phyloP scores from a whole-genome alignment of 2,797 vertebrate genomes.

The Natrix natrix region DNA sequence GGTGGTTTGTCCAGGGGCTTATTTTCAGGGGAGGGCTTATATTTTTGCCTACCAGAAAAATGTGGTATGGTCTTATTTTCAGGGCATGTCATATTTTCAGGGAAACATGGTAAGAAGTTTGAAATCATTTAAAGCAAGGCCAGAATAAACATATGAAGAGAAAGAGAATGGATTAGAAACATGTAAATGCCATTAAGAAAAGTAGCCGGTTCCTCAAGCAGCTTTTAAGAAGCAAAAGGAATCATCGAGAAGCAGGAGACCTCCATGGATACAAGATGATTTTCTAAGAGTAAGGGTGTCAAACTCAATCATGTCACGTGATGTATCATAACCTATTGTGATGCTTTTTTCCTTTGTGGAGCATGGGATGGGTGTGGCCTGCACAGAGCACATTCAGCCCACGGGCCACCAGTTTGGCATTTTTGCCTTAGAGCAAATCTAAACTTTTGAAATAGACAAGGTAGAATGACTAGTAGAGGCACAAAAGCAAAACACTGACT shows the following conservation, averaged over 20 bases:
- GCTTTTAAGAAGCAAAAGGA: not conserved
- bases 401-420: too few relatives aligned
- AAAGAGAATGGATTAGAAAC: not conserved
- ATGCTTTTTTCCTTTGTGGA: too few relatives aligned
- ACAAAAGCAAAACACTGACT: not conserved
- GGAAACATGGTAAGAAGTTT: not conserved
- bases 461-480: not conserved
- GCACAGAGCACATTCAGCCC: fast-evolving
- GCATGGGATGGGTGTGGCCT: too few relatives aligned
- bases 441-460: not conserved
- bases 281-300: not conserved
- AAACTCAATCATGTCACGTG: too few relatives aligned
- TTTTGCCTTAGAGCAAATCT: not conserved
- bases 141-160: not conserved
- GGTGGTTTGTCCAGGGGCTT: too few relatives aligned
- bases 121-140: not conserved
- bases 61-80: too few relatives aligned
- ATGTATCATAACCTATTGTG: fast-evolving
- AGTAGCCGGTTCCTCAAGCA: not conserved
- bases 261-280: not conserved
- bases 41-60: too few relatives aligned
- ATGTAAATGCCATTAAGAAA: not conserved
- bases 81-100: too few relatives aligned
- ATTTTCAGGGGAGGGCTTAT: too few relatives aligned
- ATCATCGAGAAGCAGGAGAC: not conserved